Evolutionary conservation across 2,888 invertebrate genomes (phyloP).

Genomic region (Salticus scenicus): DNA sequence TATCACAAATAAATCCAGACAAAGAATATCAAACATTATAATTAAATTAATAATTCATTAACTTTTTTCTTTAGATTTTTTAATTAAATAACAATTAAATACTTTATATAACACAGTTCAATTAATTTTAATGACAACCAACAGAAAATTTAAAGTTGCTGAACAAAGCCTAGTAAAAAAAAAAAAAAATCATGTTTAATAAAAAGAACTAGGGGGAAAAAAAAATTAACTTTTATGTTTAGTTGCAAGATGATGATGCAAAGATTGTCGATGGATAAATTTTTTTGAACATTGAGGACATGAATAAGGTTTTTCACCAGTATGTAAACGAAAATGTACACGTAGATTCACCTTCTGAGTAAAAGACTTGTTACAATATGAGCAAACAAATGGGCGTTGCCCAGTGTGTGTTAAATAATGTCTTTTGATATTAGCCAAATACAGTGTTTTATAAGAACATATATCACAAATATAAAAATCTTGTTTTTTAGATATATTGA

Average conservation of each 20-base stretch:
- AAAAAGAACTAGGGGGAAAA: too few relatives aligned
- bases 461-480: conserved; percentile 25
- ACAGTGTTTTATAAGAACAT: conserved; percentile 39
- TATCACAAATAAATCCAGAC: too few relatives aligned
- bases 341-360: conserved; percentile 49
- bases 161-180: too few relatives aligned
- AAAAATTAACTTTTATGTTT: too few relatives aligned
- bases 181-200: too few relatives aligned
- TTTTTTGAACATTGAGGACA: conserved; percentile 29
- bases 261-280: conserved; percentile 22
- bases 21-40: too few relatives aligned
- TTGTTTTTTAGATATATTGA: neutral
- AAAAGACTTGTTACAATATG: conserved; percentile 48
- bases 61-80: too few relatives aligned
- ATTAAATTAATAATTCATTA: too few relatives aligned
- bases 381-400: conserved; percentile 34
- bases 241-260: conserved; percentile 13
- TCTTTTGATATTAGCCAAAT: conserved; percentile 38
- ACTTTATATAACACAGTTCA: too few relatives aligned
- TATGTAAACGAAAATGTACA: conserved; percentile 45
- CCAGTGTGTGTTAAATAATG: conserved; percentile 58
- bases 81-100: too few relatives aligned
- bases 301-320: conserved; percentile 41
- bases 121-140: too few relatives aligned
- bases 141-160: too few relatives aligned